phyloP scores from a whole-genome alignment of 2,888 invertebrate genomes.

The Nemurella pictetii region DNA sequence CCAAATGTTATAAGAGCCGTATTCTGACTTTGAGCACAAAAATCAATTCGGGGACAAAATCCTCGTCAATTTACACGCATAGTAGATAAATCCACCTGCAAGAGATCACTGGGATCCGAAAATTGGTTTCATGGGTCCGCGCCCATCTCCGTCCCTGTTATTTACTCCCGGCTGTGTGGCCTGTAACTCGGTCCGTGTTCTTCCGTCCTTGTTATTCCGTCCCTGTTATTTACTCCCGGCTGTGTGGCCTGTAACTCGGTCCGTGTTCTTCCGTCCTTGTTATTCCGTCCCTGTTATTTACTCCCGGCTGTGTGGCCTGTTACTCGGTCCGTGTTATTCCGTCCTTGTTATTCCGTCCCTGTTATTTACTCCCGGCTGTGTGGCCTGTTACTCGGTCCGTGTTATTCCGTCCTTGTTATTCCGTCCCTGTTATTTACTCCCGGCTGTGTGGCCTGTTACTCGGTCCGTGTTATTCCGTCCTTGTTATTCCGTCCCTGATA shows the following conservation, averaged over 20 bases:
- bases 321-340: too few species aligned
- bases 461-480: background rate
- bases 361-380: background rate
- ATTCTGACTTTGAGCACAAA: background rate
- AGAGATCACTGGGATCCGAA: background rate
- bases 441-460: too few species aligned
- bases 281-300: background rate
- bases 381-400: background rate
- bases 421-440: too few species aligned
- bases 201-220: too few species aligned
- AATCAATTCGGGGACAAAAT: background rate
- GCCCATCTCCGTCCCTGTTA: background rate
- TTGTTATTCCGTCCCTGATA: background rate
- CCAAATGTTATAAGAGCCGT: too few species aligned
- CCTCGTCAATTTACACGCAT: background rate
- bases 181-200: too few species aligned
- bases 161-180: background rate
- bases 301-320: too few species aligned
- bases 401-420: too few species aligned
- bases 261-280: background rate
- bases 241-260: too few species aligned
- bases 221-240: too few species aligned
- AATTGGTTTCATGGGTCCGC: background rate
- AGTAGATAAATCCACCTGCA: background rate
- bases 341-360: background rate